Evolutionary conservation across 2,113 vertebrate species (phyloP), one percentile per base, ranked within the genome.

Genomic region (Origma solitaria): DNA sequence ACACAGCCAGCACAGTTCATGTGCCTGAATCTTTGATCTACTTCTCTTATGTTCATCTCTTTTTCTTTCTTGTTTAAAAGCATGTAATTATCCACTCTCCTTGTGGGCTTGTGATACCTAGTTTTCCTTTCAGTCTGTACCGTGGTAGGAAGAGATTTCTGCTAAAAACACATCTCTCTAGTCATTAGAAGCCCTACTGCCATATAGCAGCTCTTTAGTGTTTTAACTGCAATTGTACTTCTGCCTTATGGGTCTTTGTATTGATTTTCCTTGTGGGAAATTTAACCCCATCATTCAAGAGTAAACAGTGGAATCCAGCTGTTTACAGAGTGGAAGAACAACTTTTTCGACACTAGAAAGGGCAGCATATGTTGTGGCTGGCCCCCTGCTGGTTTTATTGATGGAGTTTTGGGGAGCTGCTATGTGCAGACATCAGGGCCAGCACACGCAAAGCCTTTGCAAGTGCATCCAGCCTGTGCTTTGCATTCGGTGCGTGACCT

Each of bases 221-320:
- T 90, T 95, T 90, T 83, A 90, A 94, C 89, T 95, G 93, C 90
- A 78, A 0, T 60, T 64, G 90, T 83, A 56, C 90, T 94, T 93
- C 82, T 96, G 79, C 90, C 93, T 92, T 96, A 87, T 83, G 69
- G 86, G 88, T 90, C 72, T 92, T 86, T 40, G 68, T 92, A 96
- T 96, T 92, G 93, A 96, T 96, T 96, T 97, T 94, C 79, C 80
- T 78, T 66, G 72, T 92, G 82, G 90, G 72, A 94, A 95, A 93
- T 93, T 96, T 97, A 96, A 96, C 88, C 85, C 92, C 86, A 90
- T 96, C 88, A 75, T 86, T 96, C 85, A 94, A 81, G 88, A 88
- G 68, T 94, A 97, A 92, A 70, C 53, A 90, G 85, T 81, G 64
- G 79, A 95, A 95, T 87, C 82, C 82, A 68, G 68, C 92, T 94